Conservation (phyloP, 2,113 vertebrate species). For the Thunnus maccoyii region DNA sequence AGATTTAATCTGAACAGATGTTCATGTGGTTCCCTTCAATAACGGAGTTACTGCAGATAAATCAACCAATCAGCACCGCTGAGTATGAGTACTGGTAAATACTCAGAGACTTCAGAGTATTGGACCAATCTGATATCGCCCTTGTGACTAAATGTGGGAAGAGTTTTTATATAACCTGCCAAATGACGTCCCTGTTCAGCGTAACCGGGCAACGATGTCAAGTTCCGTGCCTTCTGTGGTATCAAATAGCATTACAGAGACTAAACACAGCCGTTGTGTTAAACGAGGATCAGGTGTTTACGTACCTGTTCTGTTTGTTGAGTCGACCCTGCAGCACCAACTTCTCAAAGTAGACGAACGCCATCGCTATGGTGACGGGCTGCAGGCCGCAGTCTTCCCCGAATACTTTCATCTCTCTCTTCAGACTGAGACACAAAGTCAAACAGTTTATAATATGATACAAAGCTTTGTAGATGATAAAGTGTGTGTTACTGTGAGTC, state of each 20-base stretch:
- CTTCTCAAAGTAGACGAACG: constrained; percentile 99
- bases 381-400: constrained; percentile 93
- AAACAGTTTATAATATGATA: neutral
- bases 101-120: too few species aligned
- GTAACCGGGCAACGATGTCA: too few species aligned
- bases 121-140: too few species aligned
- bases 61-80: neutral
- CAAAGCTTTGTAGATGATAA: neutral
- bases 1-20: too few species aligned
- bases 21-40: too few species aligned
- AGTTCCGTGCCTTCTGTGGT: too few species aligned
- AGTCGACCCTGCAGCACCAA: constrained; percentile 95
- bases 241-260: neutral
- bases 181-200: too few species aligned
- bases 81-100: too few species aligned
- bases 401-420: constrained; percentile 92
- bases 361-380: constrained; percentile 94
- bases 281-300: too few species aligned
- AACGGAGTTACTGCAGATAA: too few species aligned
- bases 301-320: constrained; percentile 93
- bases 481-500: neutral
- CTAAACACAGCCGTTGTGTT: neutral
- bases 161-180: too few species aligned
- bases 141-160: too few species aligned
- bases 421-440: constrained; percentile 85